A percentile compares a stretch with the other conserved stretches of the same genome.
phyloP scores from a whole-genome alignment of 2,113 vertebrate species.

The Orthonyx spaldingii region DNA sequence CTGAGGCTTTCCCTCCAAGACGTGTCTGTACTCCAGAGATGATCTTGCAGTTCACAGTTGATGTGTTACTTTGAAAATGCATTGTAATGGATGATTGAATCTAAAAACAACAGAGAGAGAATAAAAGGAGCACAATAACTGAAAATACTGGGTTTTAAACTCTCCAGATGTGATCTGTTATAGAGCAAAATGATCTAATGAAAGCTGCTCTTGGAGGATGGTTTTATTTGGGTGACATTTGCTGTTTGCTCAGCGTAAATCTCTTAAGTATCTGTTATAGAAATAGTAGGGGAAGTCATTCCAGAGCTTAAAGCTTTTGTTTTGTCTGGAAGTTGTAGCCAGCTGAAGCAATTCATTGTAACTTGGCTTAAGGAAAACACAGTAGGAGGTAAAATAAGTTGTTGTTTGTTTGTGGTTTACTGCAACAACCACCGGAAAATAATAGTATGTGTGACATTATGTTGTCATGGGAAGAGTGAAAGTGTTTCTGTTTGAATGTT shows the following conservation, averaged over 20 bases:
- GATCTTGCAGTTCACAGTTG: background rate
- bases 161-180: background rate
- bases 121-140: background rate
- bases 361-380: background rate
- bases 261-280: background rate
- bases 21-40: background rate
- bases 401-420: background rate
- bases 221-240: background rate
- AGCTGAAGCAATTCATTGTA: background rate
- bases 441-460: background rate
- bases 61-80: background rate
- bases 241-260: background rate
- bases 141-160: background rate
- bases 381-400: background rate
- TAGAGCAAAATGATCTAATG: background rate
- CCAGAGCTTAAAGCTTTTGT: background rate
- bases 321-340: background rate
- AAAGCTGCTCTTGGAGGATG: background rate
- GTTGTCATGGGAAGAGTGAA: background rate
- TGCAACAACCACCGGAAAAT: background rate
- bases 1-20: background rate
- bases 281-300: background rate
- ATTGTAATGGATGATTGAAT: background rate
- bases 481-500: background rate
- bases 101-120: background rate